A percentile compares a stretch with the other conserved stretches of the same genome.
phyloP scores from a whole-genome alignment of 2,797 vertebrate species.

The Argentina silus region DNA sequence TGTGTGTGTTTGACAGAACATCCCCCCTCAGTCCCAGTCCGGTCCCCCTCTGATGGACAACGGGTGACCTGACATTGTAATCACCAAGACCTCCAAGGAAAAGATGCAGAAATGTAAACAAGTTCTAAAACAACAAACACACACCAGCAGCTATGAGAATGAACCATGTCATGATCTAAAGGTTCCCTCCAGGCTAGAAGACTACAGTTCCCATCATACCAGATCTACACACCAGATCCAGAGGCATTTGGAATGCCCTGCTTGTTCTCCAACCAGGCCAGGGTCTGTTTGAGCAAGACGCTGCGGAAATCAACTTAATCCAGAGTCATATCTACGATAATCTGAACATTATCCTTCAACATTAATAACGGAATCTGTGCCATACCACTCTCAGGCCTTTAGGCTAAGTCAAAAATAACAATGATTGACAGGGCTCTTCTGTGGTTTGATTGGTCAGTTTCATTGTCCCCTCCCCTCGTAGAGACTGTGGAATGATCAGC shows the following conservation, averaged over 20 bases:
- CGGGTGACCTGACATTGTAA: neutral
- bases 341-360: too few species aligned
- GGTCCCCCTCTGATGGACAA: too few species aligned
- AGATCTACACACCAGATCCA: neutral
- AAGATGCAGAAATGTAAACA: slow-evolving; percentile 17
- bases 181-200: neutral
- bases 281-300: neutral
- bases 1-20: too few species aligned
- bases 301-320: neutral
- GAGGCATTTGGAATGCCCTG: neutral
- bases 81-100: slow-evolving; percentile 5
- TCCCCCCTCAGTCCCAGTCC: too few species aligned
- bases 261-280: neutral
- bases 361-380: too few species aligned
- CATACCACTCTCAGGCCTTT: too few species aligned
- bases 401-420: neutral
- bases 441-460: slow-evolving; percentile 12
- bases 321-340: too few species aligned
- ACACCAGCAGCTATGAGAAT: neutral
- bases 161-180: slow-evolving; percentile 4
- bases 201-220: slow-evolving; percentile 7
- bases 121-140: slow-evolving; percentile 3
- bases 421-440: slow-evolving; percentile 6
- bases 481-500: slow-evolving; percentile 24
- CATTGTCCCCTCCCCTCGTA: neutral